These are phyloP conservation scores for Graptemys geographica DNA, from an alignment of 2,797 vertebrate species.

Conservation along the genomic window DNA sequence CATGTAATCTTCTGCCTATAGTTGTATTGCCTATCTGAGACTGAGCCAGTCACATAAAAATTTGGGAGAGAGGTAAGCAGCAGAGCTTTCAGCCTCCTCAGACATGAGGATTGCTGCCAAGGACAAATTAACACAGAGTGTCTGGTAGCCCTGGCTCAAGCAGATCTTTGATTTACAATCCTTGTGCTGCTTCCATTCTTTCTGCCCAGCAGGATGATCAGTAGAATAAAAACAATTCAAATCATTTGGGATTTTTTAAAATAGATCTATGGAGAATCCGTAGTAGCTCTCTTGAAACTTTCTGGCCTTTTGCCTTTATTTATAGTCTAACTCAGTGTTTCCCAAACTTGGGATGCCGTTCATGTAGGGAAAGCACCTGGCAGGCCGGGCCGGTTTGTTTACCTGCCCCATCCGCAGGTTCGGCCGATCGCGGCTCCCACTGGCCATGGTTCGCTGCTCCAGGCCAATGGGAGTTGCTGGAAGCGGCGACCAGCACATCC, in stretches of 20 bases:
- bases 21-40: neutral
- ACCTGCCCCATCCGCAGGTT: no score
- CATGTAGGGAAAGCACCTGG: no score
- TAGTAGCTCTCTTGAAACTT: neutral
- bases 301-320: neutral
- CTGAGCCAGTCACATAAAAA: slow-evolving; percentile 8
- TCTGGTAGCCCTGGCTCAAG: neutral
- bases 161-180: neutral
- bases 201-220: neutral
- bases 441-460: no score
- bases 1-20: slow-evolving; percentile 7
- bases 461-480: no score
- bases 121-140: neutral
- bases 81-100: neutral
- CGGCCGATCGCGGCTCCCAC: no score
- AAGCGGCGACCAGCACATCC: no score
- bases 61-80: neutral
- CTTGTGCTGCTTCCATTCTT: neutral
- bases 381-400: no score
- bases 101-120: neutral
- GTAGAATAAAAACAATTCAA: neutral
- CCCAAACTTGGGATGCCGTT: no score
- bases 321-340: neutral
- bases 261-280: neutral
- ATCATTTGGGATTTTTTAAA: neutral